phyloP scores from a whole-genome alignment of 1,140 invertebrate species.

The Ips typographus region DNA sequence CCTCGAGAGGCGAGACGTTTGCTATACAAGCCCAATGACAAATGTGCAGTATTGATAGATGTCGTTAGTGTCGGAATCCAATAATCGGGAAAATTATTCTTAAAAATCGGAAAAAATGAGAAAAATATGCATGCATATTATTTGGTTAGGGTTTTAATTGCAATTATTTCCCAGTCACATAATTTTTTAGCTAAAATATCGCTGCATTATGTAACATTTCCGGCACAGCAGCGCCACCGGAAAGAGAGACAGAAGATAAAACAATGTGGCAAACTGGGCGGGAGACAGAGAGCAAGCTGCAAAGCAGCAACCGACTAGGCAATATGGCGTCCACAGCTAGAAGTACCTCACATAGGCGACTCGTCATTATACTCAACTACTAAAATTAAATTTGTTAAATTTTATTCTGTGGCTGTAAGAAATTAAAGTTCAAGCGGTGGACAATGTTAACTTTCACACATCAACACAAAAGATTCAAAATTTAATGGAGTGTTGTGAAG shows the following conservation, averaged over 20 bases:
- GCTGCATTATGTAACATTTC: constrained; percentile 34
- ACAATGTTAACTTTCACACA: no score
- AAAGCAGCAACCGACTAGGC: no score
- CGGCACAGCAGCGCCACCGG: constrained; percentile 34
- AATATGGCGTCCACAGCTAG: no score
- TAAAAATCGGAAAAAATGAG: constrained; percentile 9
- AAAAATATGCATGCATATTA: constrained; percentile 9
- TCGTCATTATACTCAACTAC: no score
- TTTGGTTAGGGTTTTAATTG: constrained; percentile 9
- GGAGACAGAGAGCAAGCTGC: no score
- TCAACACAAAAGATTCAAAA: no score
- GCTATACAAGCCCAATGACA: constrained; percentile 26
- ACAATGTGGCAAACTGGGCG: constrained; percentile 10
- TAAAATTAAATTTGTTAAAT: no score
- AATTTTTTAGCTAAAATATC: constrained; percentile 27
- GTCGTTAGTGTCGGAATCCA: constrained; percentile 34
- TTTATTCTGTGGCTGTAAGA: no score
- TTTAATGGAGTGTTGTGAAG: no score
- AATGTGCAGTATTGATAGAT: constrained; percentile 36
- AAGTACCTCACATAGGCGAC: no score
- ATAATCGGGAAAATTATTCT: constrained; percentile 17
- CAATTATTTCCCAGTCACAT: constrained; percentile 14
- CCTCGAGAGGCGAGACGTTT: constrained; percentile 27
- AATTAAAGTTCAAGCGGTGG: no score
- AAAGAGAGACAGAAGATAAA: constrained; percentile 34